Evolutionary conservation across 2,113 vertebrate genomes (phyloP).

Genomic region (Bucco capensis): DNA sequence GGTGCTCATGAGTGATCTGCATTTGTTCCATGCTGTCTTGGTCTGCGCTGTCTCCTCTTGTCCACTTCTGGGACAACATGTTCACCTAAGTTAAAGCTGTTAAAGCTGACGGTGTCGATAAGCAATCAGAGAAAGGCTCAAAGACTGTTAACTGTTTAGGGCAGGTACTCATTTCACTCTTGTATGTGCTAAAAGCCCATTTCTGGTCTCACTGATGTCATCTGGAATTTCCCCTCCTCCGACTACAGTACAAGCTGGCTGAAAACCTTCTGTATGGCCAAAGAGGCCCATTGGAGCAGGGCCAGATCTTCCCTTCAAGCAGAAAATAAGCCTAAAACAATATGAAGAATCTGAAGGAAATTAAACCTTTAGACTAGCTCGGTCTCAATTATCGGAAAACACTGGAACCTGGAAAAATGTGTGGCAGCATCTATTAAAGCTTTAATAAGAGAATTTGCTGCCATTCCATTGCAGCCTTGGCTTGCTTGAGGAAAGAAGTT

Average conservation of each 20-base stretch:
- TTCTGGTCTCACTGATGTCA: slow-evolving; percentile 34
- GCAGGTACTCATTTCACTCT: slow-evolving; percentile 23
- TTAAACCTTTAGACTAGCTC: not conserved
- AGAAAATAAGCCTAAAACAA: not conserved
- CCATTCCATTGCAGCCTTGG: not conserved
- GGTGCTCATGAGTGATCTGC: slow-evolving; percentile 17
- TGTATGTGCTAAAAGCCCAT: slow-evolving; percentile 14
- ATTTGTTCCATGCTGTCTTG: slow-evolving; percentile 21
- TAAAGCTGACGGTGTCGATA: not conserved
- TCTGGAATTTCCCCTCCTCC: not conserved
- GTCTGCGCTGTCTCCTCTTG: slow-evolving; percentile 7
- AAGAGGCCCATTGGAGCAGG: not conserved
- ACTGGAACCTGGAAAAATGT: not conserved
- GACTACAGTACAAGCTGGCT: not conserved
- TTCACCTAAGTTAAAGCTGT: not conserved
- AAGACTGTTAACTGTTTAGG: not conserved
- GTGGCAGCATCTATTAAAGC: not conserved
- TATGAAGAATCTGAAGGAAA: not conserved
- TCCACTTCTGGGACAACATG: not conserved
- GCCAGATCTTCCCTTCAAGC: not conserved
- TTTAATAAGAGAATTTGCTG: not conserved
- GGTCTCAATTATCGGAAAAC: not conserved
- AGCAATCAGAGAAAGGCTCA: not conserved
- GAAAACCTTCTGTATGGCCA: not conserved
- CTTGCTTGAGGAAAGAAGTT: not conserved